Evolutionary conservation across 2,113 vertebrate species (phyloP).

Genomic region (Cynocephalus volans): DNA sequence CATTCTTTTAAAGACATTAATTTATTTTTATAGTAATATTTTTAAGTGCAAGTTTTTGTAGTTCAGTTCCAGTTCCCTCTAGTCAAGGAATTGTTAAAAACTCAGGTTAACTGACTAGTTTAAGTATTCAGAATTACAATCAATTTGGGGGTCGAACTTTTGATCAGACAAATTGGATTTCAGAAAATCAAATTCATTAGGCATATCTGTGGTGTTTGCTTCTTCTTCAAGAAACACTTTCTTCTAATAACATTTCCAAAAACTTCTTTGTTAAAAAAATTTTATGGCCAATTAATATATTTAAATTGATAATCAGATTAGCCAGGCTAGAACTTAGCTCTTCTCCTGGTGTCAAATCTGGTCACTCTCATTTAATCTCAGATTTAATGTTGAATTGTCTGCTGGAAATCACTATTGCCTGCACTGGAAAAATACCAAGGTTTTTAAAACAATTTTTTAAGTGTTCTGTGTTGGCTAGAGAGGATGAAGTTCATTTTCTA

Average conservation of each 20-base stretch:
- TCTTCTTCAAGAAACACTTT: neutral
- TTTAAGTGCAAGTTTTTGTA: conserved; percentile 43
- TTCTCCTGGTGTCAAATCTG: neutral
- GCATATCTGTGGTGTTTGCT: neutral
- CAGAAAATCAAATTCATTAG: conserved; percentile 16
- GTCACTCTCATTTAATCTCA: neutral
- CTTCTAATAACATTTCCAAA: neutral
- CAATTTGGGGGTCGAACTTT: neutral
- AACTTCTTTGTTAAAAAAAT: neutral
- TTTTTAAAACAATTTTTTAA: neutral
- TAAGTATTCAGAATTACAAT: neutral
- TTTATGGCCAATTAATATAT: neutral
- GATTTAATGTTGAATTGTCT: neutral
- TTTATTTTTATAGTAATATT: conserved; percentile 58
- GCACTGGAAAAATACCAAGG: neutral
- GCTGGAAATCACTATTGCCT: neutral
- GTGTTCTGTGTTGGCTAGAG: conserved; percentile 2
- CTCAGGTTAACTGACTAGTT: neutral
- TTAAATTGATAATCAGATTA: neutral
- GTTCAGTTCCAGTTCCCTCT: neutral
- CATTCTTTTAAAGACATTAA: neutral
- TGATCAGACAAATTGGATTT: conserved; percentile 1
- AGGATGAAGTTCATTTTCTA: conserved; percentile 7
- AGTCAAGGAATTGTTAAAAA: conserved; percentile 10
- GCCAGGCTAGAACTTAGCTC: neutral